A percentile compares a stretch with the other conserved stretches of the same genome.
phyloP scores from a whole-genome alignment of 2,797 vertebrate species.

The Crenuchus spilurus region DNA sequence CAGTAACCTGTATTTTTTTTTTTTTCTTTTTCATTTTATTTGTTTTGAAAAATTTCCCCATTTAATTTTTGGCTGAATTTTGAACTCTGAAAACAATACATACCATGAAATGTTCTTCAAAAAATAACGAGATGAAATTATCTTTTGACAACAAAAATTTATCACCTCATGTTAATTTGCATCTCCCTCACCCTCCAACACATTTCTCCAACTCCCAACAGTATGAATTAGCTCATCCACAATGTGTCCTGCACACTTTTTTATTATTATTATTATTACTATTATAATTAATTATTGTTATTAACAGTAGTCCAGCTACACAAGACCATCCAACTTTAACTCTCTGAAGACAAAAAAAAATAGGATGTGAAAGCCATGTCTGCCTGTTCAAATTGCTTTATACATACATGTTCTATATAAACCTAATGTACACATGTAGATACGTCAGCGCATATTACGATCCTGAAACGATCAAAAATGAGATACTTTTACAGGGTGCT shows the following conservation, averaged over 20 bases:
- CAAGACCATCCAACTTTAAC: conserved; percentile 76
- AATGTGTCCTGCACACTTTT: conserved; percentile 72
- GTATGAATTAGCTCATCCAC: conserved; percentile 71
- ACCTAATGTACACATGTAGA: conserved; percentile 89
- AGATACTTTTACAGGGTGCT: conserved; percentile 99
- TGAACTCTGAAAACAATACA: no score
- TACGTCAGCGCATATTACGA: conserved; percentile 96
- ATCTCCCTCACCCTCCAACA: neutral
- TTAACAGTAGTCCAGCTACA: conserved; percentile 58
- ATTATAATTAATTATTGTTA: no score
- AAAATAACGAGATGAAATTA: no score
- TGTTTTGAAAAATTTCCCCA: neutral
- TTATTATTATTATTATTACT: no score
- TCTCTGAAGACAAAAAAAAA: conserved; percentile 85
- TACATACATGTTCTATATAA: conserved; percentile 91
- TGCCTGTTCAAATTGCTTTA: conserved; percentile 99
- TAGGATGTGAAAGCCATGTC: conserved; percentile 99
- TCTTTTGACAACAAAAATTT: neutral
- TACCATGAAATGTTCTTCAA: no score
- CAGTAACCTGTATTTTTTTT: conserved; percentile 53
- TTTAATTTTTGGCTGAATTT: conserved; percentile 34
- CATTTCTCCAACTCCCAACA: neutral
- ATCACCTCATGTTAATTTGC: neutral
- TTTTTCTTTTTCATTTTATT: conserved; percentile 46
- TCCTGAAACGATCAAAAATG: conserved; percentile 94